Evolutionary conservation across 2,113 vertebrate species (phyloP), one percentile per base, ranked within the genome.

Genomic region (Ornithorhynchus anatinus): DNA sequence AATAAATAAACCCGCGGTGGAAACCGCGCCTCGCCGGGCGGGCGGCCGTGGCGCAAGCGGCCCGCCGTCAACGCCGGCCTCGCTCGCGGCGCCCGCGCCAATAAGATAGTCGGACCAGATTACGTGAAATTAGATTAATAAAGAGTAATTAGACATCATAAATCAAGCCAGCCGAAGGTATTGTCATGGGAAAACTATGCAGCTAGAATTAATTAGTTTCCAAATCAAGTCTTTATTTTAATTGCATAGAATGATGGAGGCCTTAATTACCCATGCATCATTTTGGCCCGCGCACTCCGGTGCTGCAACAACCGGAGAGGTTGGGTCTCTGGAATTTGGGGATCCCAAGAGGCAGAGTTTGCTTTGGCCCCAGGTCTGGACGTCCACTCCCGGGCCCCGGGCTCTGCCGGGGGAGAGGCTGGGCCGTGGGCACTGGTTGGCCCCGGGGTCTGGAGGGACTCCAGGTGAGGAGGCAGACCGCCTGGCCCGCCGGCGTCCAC

Each of bases 181-280:
- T 92, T 89, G 92, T 94, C 92, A 94, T 91, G 89, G 90, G 89
- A 86, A 92, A 94, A 94, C 86, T 93, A 94, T 93, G 92, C 86
- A 89, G 88, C 87, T 87, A 84, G 87, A 92, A 93, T 94, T 90
- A 93, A 92, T 93, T 94, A 90, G 89, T 88, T 91, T 92, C 90
- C 89, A 90, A 91, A 91, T 87, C 84, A 85, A 92, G 81, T 86
- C 65, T 75, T 90, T 92, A 86, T 84, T 92, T 89, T 92, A 94
- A 94, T 94, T 92, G 89, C 92, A 83, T 71, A 81, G 69, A 89
- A 89, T 92, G 93, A 89, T 75, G 84, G 90, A 86, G 85, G 69
- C 78, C 75, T 91, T 92, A 92, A 94, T 92, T 91, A 88, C 87
- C 76, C 77, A 76, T 88, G 88, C 86, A 88, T 70, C 84, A 68